phyloP scores from a whole-genome alignment of 2,888 invertebrate genomes.

The Sepiola atlantica region DNA sequence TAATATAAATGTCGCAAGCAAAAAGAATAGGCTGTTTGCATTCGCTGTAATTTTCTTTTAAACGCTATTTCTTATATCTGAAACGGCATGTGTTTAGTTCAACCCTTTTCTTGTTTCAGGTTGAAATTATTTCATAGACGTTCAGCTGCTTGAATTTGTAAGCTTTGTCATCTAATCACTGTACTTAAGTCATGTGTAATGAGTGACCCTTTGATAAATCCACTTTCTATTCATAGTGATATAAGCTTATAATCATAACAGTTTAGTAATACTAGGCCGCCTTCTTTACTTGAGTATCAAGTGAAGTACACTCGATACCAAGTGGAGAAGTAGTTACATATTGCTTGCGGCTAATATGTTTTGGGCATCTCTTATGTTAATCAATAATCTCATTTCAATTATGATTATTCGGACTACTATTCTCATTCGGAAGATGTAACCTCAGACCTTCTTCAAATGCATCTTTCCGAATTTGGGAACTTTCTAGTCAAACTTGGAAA shows the following conservation, averaged over 20 bases:
- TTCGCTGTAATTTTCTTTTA: background rate
- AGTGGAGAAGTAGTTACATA: background rate
- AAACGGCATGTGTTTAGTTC: background rate
- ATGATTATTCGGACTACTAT: too few species aligned
- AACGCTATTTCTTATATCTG: background rate
- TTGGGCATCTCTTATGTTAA: too few species aligned
- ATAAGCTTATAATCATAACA: constrained; percentile 1
- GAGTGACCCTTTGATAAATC: constrained; percentile 6
- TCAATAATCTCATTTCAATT: too few species aligned
- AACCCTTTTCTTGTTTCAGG: background rate
- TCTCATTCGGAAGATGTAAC: too few species aligned
- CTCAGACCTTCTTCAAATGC: too few species aligned
- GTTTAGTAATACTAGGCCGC: background rate
- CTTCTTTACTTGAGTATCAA: background rate
- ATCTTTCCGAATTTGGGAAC: too few species aligned
- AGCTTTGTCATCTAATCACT: constrained; percentile 21
- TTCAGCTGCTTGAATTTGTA: background rate
- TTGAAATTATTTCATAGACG: background rate
- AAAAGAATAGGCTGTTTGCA: background rate
- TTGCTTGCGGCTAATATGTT: too few species aligned
- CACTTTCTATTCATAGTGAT: background rate
- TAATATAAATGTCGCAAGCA: background rate
- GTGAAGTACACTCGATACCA: background rate
- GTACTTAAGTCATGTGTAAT: background rate
- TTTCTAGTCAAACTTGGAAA: too few species aligned